Conservation (phyloP, 2,888 invertebrate genomes). For the Parapristionchus giblindavisi region DNA sequence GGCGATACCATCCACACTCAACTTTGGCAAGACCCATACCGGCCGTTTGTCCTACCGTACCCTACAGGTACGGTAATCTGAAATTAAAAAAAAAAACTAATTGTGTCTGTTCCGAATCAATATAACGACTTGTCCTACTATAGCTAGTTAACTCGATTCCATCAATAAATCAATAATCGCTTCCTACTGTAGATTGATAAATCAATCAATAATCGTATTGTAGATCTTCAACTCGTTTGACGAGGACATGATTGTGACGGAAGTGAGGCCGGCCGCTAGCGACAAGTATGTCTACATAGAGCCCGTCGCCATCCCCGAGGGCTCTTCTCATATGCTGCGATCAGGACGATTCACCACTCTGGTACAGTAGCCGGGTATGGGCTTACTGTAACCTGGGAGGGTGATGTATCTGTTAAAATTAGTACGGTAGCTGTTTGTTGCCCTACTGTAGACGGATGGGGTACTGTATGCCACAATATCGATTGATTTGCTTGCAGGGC, state of each 20-base stretch:
- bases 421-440: too few species aligned
- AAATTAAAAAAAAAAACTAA: too few species aligned
- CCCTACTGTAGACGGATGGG: too few species aligned
- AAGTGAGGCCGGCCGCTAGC: conserved; percentile 77
- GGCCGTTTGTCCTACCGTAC: conserved; percentile 53
- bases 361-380: too few species aligned
- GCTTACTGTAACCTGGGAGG: too few species aligned
- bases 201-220: conserved; percentile 74
- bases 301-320: conserved; percentile 69
- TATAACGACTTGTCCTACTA: too few species aligned
- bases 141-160: too few species aligned
- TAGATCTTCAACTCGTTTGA: conserved; percentile 71
- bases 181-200: too few species aligned
- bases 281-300: conserved; percentile 76
- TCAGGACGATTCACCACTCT: conserved; percentile 70
- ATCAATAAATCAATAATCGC: background rate
- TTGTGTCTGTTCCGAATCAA: too few species aligned
- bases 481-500: conserved; percentile 75
- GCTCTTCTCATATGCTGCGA: conserved; percentile 61
- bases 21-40: conserved; percentile 52
- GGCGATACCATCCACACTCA: conserved; percentile 79
- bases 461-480: too few species aligned
- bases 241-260: conserved; percentile 79
- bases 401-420: too few species aligned
- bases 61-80: conserved; percentile 51